Percentiles rank a stretch among this genome's conserved stretches.
Evolutionary conservation across 2,113 vertebrate genomes (phyloP).

Genomic region (Bujurquina vittata): DNA sequence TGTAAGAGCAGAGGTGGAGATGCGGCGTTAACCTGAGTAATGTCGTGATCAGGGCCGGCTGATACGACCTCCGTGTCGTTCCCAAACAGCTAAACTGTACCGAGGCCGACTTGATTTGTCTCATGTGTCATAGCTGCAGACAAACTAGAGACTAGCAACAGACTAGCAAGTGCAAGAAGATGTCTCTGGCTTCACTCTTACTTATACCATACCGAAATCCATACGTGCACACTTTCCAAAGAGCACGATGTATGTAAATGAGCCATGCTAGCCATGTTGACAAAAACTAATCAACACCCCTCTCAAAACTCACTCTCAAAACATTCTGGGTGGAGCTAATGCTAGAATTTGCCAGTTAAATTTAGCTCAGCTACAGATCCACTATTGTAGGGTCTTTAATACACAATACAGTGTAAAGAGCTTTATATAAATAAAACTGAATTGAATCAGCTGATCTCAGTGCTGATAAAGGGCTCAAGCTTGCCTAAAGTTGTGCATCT

Average conservation of each 20-base stretch:
- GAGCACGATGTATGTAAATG: neutral
- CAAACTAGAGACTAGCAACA: neutral
- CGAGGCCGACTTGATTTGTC: neutral
- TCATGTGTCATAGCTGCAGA: neutral
- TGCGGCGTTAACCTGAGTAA: conserved; percentile 50
- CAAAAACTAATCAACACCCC: neutral
- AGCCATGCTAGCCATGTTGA: neutral
- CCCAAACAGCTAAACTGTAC: neutral
- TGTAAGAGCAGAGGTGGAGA: conserved; percentile 30
- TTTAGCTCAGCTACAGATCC: too few species aligned
- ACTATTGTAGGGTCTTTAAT: too few species aligned
- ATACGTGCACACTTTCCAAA: neutral
- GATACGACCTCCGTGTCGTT: neutral
- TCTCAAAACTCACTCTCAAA: neutral
- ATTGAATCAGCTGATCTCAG: too few species aligned
- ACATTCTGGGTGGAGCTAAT: neutral
- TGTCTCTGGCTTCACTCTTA: neutral
- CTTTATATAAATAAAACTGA: too few species aligned
- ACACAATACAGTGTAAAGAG: too few species aligned
- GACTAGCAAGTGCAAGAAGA: neutral
- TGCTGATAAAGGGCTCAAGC: neutral
- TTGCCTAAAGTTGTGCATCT: neutral
- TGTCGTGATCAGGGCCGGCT: conserved; percentile 1
- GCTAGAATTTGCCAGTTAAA: too few species aligned
- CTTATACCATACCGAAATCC: neutral